Evolutionary conservation across 1,140 invertebrate genomes (phyloP).

Genomic region (Mesaphorura yosii): DNA sequence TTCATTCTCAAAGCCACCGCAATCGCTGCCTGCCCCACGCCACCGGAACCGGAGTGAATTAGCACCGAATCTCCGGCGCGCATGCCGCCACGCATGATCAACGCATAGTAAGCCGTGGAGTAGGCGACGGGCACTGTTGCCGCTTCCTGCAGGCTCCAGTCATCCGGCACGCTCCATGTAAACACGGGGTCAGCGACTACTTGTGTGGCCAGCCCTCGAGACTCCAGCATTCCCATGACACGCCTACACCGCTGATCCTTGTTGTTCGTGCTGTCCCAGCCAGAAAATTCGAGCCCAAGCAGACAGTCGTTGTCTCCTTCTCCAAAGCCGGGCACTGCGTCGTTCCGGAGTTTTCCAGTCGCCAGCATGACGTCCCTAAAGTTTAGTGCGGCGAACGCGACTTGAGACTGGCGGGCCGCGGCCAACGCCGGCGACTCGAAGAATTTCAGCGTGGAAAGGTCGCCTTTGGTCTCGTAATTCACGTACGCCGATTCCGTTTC

Average conservation of each 20-base stretch:
- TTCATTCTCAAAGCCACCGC: conserved; percentile 71
- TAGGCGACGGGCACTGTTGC: conserved; percentile 89
- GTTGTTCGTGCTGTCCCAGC: conserved; percentile 56
- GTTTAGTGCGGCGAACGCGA: conserved; percentile 88
- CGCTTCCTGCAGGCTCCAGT: conserved; percentile 82
- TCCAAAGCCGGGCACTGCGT: conserved; percentile 81
- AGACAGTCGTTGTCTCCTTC: conserved; percentile 74
- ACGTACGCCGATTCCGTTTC: conserved; percentile 78
- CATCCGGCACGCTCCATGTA: conserved; percentile 77
- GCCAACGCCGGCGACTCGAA: conserved; percentile 58
- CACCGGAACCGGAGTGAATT: conserved; percentile 89
- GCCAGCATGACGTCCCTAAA: conserved; percentile 97
- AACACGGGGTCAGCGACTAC: conserved; percentile 71
- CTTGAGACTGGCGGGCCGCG: conserved; percentile 53
- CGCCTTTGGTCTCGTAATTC: conserved; percentile 76
- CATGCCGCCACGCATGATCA: conserved; percentile 71
- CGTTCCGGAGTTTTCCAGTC: conserved; percentile 85
- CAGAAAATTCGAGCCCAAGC: conserved; percentile 86
- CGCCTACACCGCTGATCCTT: too few species aligned
- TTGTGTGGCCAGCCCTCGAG: conserved; percentile 66
- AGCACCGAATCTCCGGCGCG: conserved; percentile 70
- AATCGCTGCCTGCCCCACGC: conserved; percentile 91
- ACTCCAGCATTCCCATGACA: conserved; percentile 89
- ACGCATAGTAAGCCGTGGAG: conserved; percentile 78
- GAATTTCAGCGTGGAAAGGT: conserved; percentile 87